These are phyloP conservation scores for Itoplectis maculator DNA, from an alignment of 2,888 invertebrate species.

Conservation along the genomic window DNA sequence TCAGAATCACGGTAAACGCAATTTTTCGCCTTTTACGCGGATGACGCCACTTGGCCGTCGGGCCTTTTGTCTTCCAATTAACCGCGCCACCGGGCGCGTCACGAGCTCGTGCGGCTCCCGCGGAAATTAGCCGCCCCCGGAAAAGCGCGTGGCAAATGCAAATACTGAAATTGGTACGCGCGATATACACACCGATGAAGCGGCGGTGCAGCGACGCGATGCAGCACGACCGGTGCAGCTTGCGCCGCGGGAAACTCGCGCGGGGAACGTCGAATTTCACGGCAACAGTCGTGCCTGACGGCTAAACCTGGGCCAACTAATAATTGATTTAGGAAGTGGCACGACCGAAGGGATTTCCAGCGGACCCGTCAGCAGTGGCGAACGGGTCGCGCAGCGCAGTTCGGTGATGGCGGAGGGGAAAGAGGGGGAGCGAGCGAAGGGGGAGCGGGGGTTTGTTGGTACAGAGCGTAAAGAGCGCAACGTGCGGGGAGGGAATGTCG, in stretches of 20 bases:
- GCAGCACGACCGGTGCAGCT: neutral
- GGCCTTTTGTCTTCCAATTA: neutral
- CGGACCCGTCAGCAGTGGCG: neutral
- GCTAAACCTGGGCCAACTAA: slow-evolving; percentile 70
- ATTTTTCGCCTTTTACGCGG: neutral
- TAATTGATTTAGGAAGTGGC: slow-evolving; percentile 72
- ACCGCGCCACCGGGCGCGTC: neutral
- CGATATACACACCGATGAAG: neutral
- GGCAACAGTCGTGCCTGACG: slow-evolving; percentile 48
- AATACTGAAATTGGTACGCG: neutral
- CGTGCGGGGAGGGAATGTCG: neutral
- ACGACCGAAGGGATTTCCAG: slow-evolving; percentile 38
- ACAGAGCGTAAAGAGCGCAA: neutral
- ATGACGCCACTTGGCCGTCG: neutral
- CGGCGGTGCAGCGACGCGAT: neutral
- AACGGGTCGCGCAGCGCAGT: neutral
- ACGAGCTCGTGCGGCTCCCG: neutral
- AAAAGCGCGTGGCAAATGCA: neutral
- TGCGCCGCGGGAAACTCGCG: slow-evolving; percentile 16
- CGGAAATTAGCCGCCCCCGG: neutral
- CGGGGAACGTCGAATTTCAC: slow-evolving; percentile 67
- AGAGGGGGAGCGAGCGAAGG: neutral
- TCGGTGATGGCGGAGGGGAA: neutral
- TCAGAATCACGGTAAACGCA: neutral
- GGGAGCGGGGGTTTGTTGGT: neutral